Conservation (phyloP, 2,888 invertebrate species). For the Athrips mouffetella region DNA sequence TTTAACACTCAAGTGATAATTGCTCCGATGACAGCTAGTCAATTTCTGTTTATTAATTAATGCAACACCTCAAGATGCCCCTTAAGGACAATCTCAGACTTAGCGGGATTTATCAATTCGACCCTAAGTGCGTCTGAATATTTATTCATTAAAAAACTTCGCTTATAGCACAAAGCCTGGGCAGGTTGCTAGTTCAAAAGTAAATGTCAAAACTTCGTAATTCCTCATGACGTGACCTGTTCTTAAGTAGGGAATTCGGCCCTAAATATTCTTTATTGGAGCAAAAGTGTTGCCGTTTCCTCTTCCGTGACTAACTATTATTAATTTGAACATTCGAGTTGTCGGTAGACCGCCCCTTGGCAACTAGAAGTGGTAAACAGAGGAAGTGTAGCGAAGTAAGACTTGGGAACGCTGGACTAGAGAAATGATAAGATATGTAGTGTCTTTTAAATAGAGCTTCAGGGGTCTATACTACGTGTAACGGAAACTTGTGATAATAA, state of each 20-base stretch:
- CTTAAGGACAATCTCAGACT: too few species aligned
- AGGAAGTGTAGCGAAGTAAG: conserved; percentile 1
- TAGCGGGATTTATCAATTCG: too few species aligned
- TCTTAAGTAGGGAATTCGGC: conserved; percentile 4
- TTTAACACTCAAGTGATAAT: too few species aligned
- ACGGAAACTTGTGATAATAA: not conserved
- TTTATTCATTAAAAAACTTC: too few species aligned
- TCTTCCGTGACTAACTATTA: conserved; percentile 39
- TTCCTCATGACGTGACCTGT: conserved; percentile 1
- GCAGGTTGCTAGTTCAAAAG: not conserved
- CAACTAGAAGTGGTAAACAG: conserved; percentile 2
- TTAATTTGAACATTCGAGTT: conserved; percentile 34
- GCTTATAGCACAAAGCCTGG: not conserved
- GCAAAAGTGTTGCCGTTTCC: conserved; percentile 11
- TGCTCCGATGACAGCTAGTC: too few species aligned
- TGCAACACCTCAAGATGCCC: too few species aligned
- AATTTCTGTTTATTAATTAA: too few species aligned
- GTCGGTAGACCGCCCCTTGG: not conserved
- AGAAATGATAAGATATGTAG: not conserved
- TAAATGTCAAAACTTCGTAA: conserved; percentile 1
- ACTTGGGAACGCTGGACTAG: not conserved
- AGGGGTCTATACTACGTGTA: too few species aligned
- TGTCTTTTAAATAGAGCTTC: not conserved
- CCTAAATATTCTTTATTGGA: conserved; percentile 10
- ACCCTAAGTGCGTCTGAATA: not conserved